Conservation (phyloP, 2,797 vertebrate genomes). For the Rhynchonycteris naso region DNA sequence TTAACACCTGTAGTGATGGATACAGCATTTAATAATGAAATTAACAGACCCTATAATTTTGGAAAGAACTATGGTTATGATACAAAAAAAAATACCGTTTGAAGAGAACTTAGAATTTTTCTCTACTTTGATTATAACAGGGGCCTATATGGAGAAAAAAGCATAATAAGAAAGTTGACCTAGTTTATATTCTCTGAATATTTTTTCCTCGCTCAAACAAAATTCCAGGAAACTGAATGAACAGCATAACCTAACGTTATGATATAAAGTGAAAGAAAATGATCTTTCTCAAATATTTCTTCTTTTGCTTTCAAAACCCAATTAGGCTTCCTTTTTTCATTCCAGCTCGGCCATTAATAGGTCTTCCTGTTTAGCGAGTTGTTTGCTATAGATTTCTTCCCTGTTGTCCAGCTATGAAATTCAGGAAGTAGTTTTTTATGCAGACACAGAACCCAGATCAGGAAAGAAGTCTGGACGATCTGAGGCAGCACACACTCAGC, state of each 20-base stretch:
- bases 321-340: not conserved
- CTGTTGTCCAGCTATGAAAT: not conserved
- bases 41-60: not conserved
- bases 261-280: not conserved
- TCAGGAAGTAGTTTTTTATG: not conserved
- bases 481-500: not conserved
- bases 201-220: not conserved
- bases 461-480: not conserved
- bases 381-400: not conserved
- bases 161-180: not conserved
- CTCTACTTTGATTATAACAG: not conserved
- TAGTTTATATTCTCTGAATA: not conserved
- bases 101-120: not conserved
- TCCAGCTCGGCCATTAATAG: not conserved
- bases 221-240: conserved; percentile 31
- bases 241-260: not conserved
- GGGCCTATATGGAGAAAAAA: not conserved
- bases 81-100: not conserved
- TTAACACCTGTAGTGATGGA: not conserved
- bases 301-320: not conserved
- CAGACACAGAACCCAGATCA: not conserved
- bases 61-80: not conserved
- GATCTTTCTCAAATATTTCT: not conserved
- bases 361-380: not conserved
- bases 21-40: not conserved